A percentile compares a stretch with the other conserved stretches of the same genome.
These are phyloP conservation scores for Eupithecia inturbata DNA, from an alignment of 2,888 invertebrate genomes.

Conservation along the genomic window DNA sequence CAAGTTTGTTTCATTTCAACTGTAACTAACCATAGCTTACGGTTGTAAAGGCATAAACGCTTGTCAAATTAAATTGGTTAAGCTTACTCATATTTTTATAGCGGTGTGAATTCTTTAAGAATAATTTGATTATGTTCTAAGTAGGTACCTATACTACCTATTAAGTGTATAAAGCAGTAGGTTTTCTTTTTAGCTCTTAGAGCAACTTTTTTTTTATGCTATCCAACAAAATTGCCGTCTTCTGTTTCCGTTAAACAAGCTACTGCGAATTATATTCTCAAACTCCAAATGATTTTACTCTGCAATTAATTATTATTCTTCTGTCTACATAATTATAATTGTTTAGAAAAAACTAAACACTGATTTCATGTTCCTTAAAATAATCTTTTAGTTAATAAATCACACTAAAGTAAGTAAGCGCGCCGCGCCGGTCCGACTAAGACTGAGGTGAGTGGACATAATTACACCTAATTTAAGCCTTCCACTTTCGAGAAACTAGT, in stretches of 20 bases:
- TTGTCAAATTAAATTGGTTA: conserved; percentile 1
- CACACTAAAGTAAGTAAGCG: no score
- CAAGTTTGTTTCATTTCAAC: background rate
- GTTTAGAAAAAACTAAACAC: no score
- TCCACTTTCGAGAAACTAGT: no score
- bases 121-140: background rate
- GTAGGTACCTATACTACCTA: background rate
- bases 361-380: no score
- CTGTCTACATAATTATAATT: background rate
- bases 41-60: conserved; percentile 1
- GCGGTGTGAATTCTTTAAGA: background rate
- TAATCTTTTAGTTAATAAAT: no score
- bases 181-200: background rate
- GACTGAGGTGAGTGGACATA: no score
- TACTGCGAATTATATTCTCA: background rate
- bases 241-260: background rate
- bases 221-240: background rate
- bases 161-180: background rate
- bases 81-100: background rate
- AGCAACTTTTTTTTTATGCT: background rate
- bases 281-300: background rate
- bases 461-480: no score
- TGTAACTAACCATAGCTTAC: background rate
- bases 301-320: background rate
- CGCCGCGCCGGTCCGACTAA: no score